Evolutionary conservation across 2,797 vertebrate species (phyloP).

Genomic region (Acipenser ruthenus): DNA sequence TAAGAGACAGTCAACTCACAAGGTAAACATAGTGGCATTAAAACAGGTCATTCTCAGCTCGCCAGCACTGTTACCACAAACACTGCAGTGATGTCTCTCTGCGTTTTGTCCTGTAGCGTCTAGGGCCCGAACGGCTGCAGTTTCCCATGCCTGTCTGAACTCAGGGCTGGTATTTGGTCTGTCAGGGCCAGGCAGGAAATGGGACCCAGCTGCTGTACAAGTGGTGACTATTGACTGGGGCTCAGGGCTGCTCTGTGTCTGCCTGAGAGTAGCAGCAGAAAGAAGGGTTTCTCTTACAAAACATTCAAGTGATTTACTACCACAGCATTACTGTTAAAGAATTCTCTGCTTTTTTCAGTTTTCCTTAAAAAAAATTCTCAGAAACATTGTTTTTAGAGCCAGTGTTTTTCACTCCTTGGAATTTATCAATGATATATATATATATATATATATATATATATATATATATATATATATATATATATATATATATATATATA

Average conservation of each 20-base stretch:
- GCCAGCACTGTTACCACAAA: neutral
- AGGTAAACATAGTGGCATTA: neutral
- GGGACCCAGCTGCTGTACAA: conserved; percentile 27
- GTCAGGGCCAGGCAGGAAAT: conserved; percentile 14
- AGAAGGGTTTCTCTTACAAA: neutral
- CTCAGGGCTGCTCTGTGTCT: neutral
- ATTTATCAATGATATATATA: neutral
- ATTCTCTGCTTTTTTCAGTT: no score
- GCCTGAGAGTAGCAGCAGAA: neutral
- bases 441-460: neutral
- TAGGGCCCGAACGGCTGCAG: neutral
- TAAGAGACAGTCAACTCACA: conserved; percentile 24
- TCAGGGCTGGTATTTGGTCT: neutral
- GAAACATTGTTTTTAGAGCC: no score
- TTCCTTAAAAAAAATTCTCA: no score
- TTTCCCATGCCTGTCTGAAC: conserved; percentile 1
- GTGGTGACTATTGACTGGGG: neutral
- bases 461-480: neutral
- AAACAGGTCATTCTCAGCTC: neutral
- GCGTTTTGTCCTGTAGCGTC: neutral
- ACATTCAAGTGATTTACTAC: neutral
- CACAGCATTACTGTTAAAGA: no score
- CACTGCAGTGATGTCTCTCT: neutral
- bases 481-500: neutral
- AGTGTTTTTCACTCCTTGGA: neutral